Evolutionary conservation across 2,113 vertebrate genomes (phyloP).

Genomic region (Lycaon pictus): DNA sequence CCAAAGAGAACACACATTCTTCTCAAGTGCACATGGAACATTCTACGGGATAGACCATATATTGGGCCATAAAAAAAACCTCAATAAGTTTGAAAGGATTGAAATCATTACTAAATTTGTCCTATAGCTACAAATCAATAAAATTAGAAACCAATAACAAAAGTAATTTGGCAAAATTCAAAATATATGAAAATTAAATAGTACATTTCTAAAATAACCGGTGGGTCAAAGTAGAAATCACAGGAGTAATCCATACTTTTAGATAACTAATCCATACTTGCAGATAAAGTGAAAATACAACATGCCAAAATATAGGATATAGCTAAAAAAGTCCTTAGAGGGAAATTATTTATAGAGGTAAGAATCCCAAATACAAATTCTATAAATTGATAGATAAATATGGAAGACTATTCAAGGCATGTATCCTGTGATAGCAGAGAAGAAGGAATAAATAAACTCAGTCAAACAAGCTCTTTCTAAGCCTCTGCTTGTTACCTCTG

Average conservation of each 20-base stretch:
- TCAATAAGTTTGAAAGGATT: neutral
- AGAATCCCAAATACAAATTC: neutral
- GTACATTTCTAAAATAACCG: neutral
- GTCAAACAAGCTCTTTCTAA: neutral
- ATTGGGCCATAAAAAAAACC: neutral
- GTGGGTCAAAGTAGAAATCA: neutral
- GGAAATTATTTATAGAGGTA: neutral
- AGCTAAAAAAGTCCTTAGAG: neutral
- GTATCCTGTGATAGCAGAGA: neutral
- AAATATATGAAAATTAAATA: neutral
- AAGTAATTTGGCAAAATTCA: neutral
- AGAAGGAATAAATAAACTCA: neutral
- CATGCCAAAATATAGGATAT: neutral
- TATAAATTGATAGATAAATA: neutral
- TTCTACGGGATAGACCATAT: neutral
- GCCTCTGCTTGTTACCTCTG: neutral
- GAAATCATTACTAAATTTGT: neutral
- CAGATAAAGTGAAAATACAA: slow-evolving; percentile 3
- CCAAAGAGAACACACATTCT: neutral
- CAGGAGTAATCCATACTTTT: neutral
- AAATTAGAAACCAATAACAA: neutral
- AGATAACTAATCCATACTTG: neutral
- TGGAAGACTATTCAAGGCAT: neutral
- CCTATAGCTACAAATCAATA: neutral
- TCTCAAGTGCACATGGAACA: neutral